Base-by-base conservation (phyloP, 2,113 vertebrate genomes). In the Oostethus manadensis region DNA sequence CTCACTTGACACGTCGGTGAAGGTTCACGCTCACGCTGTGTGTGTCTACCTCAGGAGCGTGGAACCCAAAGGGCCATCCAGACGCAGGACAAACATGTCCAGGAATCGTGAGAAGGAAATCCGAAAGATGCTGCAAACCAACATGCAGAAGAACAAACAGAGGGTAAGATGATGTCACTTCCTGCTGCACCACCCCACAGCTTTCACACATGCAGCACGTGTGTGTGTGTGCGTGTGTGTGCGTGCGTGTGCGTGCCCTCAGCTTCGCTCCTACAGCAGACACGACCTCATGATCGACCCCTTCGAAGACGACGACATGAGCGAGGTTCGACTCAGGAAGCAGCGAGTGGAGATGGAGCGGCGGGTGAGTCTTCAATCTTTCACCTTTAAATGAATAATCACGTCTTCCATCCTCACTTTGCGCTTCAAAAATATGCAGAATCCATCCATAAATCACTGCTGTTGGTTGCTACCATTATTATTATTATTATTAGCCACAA, bases 231-330 rank as follows among this genome's bases (percentile, higher is more conserved):
- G 23, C 23, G 23, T 26, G 23, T 33, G 29, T 33, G 29, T 33
- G 29, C 8, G 29, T 33, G 29, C 7, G 29, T 33, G 3, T 6
- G 38, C 35, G 22, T 42, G 22, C 17, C 33, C 55, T 15, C 82
- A 99, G 96, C 72, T 99, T 33, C 91, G 93, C 16, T 98, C 96
- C 7, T 97, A 97, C 87, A 99, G 94, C 77, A 84, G 94, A 62
- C 95, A 98, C 77, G 94, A 94, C 0, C 89, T 99, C 48, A 74
- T 95, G 68, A 89, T 90, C 0, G 94, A 98, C 70, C 92, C 93
- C 1, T 91, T 91, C 0, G 94, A 97, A 81, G 94, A 97, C 80
- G 94, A 96, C 14, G 86, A 91, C 53, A 88, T 93, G 91, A 96
- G 92, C 70, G 93, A 97, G 84, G 85, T 92, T 68, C 88, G 91